Evolutionary conservation across 2,888 invertebrate genomes (phyloP), one percentile per base, ranked within the genome.

Genomic region (Acrobasis repandana): DNA sequence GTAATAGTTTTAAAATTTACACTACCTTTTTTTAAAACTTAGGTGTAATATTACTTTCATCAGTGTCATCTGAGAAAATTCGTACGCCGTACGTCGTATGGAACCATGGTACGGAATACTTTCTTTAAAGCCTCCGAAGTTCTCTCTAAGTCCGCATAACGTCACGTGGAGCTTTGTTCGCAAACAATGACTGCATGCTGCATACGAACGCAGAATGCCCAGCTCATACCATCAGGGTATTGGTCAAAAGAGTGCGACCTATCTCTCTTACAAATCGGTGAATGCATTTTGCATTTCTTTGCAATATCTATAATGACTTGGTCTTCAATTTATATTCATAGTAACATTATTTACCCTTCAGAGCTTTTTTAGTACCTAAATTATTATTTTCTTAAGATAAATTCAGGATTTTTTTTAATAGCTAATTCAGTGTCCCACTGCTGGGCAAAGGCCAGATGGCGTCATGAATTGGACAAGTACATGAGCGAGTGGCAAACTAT

Each of bases 121-220:
- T 83, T 79, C 80, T 85, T 88, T 86, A 83, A 86, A 86, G 80
- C 8, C 8, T 82, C 86, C 78, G 76, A 83, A 87, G 82, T 83
- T 85, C 84, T 83, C 74, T 74, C 75, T 73, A 80, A 79, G 77
- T 81, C 77, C 75, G 80, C 85, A 75, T 80, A 82, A 82, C 80
- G 80, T 83, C 81, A 80, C 79, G 80, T 77, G 71, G 76, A 71
- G 75, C 86, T 81, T 91, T 91, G 90, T 91, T 82, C 80, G 76
- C 65, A 66, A 72, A 91, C 90, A 90, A 90, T 89, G 69, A 86
- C 61, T 73, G 80, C 82, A 84, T 86, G 84, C n/a, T n/a, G n/a
- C n/a, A n/a, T 87, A 85, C 83, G 84, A 76, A 79, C 82, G 83
- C 77, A 80, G 79, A 79, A 81, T 77, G 79, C 76, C 76, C 79